Evolutionary conservation across 92 coral and sea anemone species (phyloP), one percentile per base, ranked within the genome.

Genomic region (Actinostola sp.): DNA sequence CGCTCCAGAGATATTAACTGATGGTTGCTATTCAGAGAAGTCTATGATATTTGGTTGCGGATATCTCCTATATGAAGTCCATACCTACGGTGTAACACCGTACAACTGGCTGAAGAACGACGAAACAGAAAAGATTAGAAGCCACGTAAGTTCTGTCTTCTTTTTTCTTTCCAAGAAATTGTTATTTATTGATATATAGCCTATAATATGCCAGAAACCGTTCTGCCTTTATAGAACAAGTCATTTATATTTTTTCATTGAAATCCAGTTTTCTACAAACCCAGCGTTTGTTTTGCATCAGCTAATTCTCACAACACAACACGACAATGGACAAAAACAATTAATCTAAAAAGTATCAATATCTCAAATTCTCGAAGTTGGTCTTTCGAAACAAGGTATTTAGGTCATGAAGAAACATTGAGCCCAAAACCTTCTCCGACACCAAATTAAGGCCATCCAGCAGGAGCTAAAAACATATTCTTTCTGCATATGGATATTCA

Each of bases 101-200:
- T 68, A 31, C 62, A 68, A 68, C 27, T 56, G 58, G 32, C 25
- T 27, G 12, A 68, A 27, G 0, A 43, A 51, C 19, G 16, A 31
- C 7, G 74, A 68, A 21, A 25, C 0, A 0, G 62, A 68, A n/a
- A 33, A 30, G 24, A 68, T 68, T 21, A 27, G 74, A 35, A 34
- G 58, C 23, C 34, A 30, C 51, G 74, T 68, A 68, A 51, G 74
- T 21, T n/a, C n/a, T n/a, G n/a, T n/a, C n/a, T n/a, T n/a, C n/a
- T 9, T 33, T 12, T 23, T 1, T 17, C 3, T 28, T 32, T 15
- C 0, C 19, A 1, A 19, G 48, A 8, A n/a, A 35, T 62, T 35
- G 12, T 36, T 21, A 21, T 23, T 11, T 54, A 54, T 27, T 19
- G 7, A 7, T 39, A 7, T 46, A 13, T 16, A 17, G 6, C 6